Percentiles rank a stretch among this genome's conserved stretches.
Evolutionary conservation across 2,113 vertebrate genomes (phyloP).

Genomic region (Archilochus colubris): DNA sequence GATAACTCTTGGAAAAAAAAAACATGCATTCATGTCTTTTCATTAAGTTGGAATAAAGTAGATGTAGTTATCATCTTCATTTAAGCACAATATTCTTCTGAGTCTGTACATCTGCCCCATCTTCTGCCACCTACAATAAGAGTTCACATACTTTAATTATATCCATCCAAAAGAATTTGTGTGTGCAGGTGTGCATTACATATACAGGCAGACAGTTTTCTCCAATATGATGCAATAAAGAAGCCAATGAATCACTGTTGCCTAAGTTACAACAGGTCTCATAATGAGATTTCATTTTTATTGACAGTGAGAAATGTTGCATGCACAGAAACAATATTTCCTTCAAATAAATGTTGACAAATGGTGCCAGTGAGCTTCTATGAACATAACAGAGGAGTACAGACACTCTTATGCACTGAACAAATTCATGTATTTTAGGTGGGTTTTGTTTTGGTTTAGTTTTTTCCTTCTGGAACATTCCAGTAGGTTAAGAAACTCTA

Average conservation of each 20-base stretch:
- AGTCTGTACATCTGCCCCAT: neutral
- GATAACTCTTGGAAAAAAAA: neutral
- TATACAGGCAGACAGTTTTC: neutral
- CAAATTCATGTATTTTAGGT: neutral
- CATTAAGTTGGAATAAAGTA: neutral
- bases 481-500: neutral
- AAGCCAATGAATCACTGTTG: neutral
- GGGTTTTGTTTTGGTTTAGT: neutral
- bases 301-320: neutral
- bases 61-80: neutral
- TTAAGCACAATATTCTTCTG: neutral
- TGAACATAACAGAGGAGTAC: neutral
- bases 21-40: neutral
- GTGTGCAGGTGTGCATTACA: too few relatives aligned
- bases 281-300: neutral
- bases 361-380: neutral
- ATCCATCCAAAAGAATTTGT: neutral
- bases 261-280: rapidly evolving
- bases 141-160: neutral
- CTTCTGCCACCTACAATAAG: neutral
- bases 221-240: neutral
- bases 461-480: neutral
- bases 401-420: neutral
- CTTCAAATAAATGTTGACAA: neutral
- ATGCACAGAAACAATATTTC: neutral